Conservation (phyloP, 2,888 invertebrate genomes). For the Sepiola atlantica region DNA sequence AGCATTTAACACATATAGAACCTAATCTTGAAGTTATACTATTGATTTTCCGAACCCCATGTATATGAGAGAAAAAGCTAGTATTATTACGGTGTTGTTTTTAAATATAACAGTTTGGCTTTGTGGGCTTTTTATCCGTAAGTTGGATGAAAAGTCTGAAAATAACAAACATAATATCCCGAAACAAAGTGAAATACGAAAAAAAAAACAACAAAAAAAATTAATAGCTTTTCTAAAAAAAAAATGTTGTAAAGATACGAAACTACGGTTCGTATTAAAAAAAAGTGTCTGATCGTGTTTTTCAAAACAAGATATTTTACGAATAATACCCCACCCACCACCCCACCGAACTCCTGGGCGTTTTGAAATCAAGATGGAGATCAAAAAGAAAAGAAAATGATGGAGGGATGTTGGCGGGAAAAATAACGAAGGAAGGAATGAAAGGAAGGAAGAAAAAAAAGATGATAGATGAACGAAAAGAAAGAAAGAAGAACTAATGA, state of each 20-base stretch:
- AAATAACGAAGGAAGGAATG: not conserved
- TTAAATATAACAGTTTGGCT: not conserved
- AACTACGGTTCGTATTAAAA: not conserved
- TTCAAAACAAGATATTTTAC: not conserved
- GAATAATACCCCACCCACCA: too few relatives aligned
- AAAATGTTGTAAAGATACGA: not conserved
- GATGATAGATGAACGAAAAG: not conserved
- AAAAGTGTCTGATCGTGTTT: not conserved
- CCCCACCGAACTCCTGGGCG: not conserved
- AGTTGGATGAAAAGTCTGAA: not conserved
- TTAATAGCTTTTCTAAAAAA: not conserved
- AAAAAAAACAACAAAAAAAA: not conserved
- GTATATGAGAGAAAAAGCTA: not conserved
- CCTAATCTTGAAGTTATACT: not conserved
- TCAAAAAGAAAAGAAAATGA: not conserved
- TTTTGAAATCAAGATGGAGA: not conserved
- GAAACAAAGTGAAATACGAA: not conserved
- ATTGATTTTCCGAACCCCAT: not conserved
- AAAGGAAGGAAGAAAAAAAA: too few relatives aligned
- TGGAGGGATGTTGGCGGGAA: not conserved
- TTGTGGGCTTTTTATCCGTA: not conserved
- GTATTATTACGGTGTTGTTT: not conserved
- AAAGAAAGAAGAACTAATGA: not conserved
- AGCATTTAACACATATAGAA: not conserved
- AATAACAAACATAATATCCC: not conserved